Percentiles rank a stretch among this genome's conserved stretches.
Evolutionary conservation across 2,113 vertebrate species (phyloP).

Genomic region (Gopherus flavomarginatus): DNA sequence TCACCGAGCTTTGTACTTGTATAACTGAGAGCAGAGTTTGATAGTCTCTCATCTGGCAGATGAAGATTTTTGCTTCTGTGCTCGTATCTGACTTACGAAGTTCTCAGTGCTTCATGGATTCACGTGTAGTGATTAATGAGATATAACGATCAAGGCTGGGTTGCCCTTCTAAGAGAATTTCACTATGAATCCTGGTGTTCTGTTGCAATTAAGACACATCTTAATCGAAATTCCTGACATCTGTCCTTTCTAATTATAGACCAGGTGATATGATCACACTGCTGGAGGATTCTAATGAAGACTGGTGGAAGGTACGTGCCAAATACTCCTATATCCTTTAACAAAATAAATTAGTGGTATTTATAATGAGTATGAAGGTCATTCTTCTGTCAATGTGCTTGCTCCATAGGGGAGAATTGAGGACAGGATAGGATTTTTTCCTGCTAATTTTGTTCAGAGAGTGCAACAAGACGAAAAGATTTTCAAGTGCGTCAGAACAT

Average conservation of each 20-base stretch:
- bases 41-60: neutral
- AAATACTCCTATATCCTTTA: neutral
- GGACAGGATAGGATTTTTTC: slow-evolving; percentile 94
- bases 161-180: neutral
- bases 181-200: neutral
- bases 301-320: slow-evolving; percentile 95
- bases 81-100: neutral
- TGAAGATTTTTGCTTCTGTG: neutral
- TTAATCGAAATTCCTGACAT: neutral
- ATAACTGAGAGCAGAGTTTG: neutral
- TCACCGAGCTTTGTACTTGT: neutral
- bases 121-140: neutral
- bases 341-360: neutral
- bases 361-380: neutral
- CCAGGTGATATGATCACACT: slow-evolving; percentile 94
- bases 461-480: slow-evolving; percentile 87
- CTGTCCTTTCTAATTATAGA: slow-evolving; percentile 76
- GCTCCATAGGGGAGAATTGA: slow-evolving; percentile 90
- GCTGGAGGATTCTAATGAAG: slow-evolving; percentile 93
- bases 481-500: slow-evolving; percentile 91
- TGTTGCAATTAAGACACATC: neutral
- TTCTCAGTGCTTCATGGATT: neutral
- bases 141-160: neutral
- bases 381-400: neutral
- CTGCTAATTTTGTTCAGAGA: slow-evolving; percentile 92